Base-by-base conservation (phyloP, 2,888 invertebrate species). In the Furcula furcula region DNA sequence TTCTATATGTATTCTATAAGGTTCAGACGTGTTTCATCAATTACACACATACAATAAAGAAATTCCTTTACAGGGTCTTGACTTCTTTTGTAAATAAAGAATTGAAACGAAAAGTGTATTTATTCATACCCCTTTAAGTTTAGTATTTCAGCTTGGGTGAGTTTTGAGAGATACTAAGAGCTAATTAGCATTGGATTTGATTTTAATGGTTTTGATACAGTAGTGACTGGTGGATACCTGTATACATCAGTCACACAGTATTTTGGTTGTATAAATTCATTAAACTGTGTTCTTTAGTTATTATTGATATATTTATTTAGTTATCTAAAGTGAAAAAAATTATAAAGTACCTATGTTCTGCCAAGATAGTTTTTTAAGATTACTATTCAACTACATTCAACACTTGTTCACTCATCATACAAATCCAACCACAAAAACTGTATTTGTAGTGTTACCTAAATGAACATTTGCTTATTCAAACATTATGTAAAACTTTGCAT, bases 91-190 rank as follows among this genome's bases (percentile, higher is more conserved):
- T 42, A 55, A 76, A 75, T 70, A 74, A 76, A 76, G 40, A 45
- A 58, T 67, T 63, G 5, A 42, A 68, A 58, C 38, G 7, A 32
- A 57, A 59, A 46, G 63, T 77, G 73, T 76, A 69, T 69, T 76
- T 51, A 72, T 76, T 78, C 42, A 50, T 55, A 46, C 58, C 66
- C 69, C 60, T 55, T 33, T 30, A 39, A 30, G 32, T 29, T 51
- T 41, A 44, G 31, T 40, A 38, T 53, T 48, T 45, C 46, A 54
- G 48, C 36, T 48, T 49, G 36, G 58, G 62, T 70, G 44, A 68
- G 68, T 67, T 51, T 34, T 39, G 25, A 35, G 22, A 36, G 30
- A 23, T 34, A 28, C 38, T 23, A 41, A n/a, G n/a, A n/a, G n/a
- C n/a, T n/a, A n/a, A n/a, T n/a, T n/a, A n/a, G n/a, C n/a, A n/a